Percentiles rank a stretch among this genome's conserved stretches.
Evolutionary conservation across 2,797 vertebrate genomes (phyloP).

Genomic region (Gallinago stenura): DNA sequence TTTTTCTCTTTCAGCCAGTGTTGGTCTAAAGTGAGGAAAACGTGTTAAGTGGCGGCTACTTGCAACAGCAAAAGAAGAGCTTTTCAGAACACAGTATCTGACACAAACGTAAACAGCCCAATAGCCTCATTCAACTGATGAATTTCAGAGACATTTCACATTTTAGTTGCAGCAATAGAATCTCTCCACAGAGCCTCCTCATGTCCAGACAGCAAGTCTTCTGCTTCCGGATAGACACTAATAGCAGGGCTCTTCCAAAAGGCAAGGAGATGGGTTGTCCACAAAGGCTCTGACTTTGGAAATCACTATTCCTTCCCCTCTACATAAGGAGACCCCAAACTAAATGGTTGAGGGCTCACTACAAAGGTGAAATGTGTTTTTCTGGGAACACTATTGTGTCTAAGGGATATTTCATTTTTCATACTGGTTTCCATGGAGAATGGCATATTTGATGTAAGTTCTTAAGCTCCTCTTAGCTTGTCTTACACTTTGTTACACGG

Average conservation of each 20-base stretch:
- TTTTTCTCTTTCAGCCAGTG: background rate
- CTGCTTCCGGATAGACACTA: background rate
- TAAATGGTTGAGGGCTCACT: rapidly evolving
- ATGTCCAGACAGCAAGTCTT: rapidly evolving
- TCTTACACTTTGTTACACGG: background rate
- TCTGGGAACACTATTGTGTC: background rate
- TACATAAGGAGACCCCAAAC: background rate
- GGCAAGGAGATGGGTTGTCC: background rate
- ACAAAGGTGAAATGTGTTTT: background rate
- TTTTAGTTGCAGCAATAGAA: background rate
- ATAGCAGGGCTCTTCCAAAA: background rate
- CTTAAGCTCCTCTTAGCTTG: background rate
- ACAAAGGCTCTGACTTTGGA: background rate
- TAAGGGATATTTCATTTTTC: background rate
- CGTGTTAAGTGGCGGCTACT: background rate
- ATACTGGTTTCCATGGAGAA: background rate
- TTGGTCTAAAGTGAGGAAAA: background rate
- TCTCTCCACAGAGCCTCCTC: background rate
- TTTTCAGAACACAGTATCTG: background rate
- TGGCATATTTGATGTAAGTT: background rate
- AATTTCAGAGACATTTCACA: background rate
- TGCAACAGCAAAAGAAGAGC: background rate
- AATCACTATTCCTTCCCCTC: background rate
- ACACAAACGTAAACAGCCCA: background rate
- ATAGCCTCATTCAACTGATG: background rate